Base-by-base conservation (phyloP, 2,888 invertebrate genomes). In the Scaptomyza reducta region DNA sequence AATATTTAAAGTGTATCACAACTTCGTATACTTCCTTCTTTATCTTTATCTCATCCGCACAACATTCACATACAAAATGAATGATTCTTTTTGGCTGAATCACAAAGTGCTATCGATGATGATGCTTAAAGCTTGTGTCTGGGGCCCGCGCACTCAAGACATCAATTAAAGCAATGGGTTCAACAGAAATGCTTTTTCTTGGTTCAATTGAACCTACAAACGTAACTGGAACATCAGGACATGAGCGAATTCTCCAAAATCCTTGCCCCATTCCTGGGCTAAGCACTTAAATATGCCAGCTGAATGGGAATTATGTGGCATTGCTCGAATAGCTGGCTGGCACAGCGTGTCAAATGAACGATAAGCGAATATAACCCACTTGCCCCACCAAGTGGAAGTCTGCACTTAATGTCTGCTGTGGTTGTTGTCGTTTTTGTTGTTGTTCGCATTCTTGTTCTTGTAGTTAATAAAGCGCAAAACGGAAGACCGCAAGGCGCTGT, bases 331-430 rank as follows among this genome's bases (percentile, higher is more conserved):
- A 67, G 76, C 74, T 77, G 78, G 69, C 33, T 38, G 38, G 14
- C 38, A 38, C 73, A 74, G 80, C 74, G 87, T 88, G 89, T 81
- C 80, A 83, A 89, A 77, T 85, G 72, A 72, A 77, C 85, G 89
- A 88, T 89, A 88, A 89, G 87, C 88, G 65, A 72, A 40, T 35
- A 45, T 41, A 50, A 58, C 41, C 44, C 59, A 22, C 33, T 31
- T 31, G 33, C 46, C 47, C 41, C 10, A 13, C 29, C 49, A 25
- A 45, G 18, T 35, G 22, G 9, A 38, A 18, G 51, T 69, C 73
- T 81, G 87, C 81, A 84, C 44, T 80, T 87, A 76, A 85, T 84
- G 76, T 50, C 62, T 62, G 53, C 63, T n/a, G n/a, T n/a, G n/a
- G n/a, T n/a, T n/a, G n/a, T n/a, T n/a, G n/a, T 71, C 11, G 47